Base-by-base conservation (phyloP, 1,140 invertebrate genomes). In the Drosophila repleta region DNA sequence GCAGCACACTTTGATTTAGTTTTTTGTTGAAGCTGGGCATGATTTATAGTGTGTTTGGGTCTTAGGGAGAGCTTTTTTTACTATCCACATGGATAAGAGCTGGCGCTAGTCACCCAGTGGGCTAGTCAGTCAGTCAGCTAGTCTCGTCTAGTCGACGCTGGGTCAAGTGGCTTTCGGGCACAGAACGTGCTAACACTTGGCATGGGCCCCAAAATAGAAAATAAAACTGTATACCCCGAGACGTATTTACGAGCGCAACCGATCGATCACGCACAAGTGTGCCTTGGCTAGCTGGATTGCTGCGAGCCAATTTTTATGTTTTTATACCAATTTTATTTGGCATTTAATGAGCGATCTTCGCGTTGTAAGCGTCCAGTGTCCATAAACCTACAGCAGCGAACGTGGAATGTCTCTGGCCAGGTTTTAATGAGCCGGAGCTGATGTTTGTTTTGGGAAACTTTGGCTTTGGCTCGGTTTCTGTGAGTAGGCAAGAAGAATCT, bases 341-440 rank as follows among this genome's bases (percentile, higher is more conserved):
- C 83, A 83, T 88, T 87, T 87, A 87, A 87, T 87, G 83, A 82
- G 81, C 83, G 83, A 79, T 83, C 83, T 87, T 87, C 83, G 79
- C 57, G 68, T 83, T 87, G 83, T 87, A 87, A 87, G 79, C 83
- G 32, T 13, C 32, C 78, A 39, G 57, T 57, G 61, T 68, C 72
- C 72, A 88, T 87, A 88, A 87, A 88, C 82, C 82, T 74, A 87
- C 83, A 85, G 76, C 82, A 85, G 65, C 35, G 76, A 52, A 39
- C 37, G 66, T 75, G 78, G 83, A 85, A 82, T 87, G 82, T 78
- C 66, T 75, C 52, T 63, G 83, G 74, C 29, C 78, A 76, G 83
- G 20, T 82, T 85, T 85, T 88, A 82, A 87, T 88, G 82, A 87
- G 79, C 83, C 55, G 49, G n/a, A 61, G 52, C 45, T 11, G 60